Evolutionary conservation across 2,113 vertebrate genomes (phyloP), one percentile per base, ranked within the genome.

Genomic region (Chaetodon trifascialis): DNA sequence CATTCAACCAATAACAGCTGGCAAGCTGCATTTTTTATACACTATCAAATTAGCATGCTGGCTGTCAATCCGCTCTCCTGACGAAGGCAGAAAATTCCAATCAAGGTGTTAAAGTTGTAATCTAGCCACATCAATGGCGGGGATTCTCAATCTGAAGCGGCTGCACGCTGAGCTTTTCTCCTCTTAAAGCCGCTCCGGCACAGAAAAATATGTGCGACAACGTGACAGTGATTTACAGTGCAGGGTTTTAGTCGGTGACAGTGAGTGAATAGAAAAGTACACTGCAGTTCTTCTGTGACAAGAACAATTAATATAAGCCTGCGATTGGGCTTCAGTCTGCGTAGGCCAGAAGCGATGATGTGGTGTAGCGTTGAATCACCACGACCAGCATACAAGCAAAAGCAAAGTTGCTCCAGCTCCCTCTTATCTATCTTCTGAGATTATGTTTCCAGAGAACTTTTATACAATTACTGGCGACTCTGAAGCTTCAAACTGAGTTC

Each of bases 181-280:
- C 55, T 42, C 56, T 70, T 55, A 44, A 64, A 69, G 62, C 51
- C 54, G 58, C 72, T 40, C 19, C 17, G 0, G 49, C 52, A 40
- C 52, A 58, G 68, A 73, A 76, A 69, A 86, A 82, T 75, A 30
- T 73, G 84, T 76, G 64, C 21, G 71, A 69, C 87, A 87, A 71
- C 54, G 80, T 85, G 88, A 85, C 87, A 91, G 83, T 90, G 89
- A 93, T 93, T 86, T 90, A 92, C 87, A 81, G 68, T 55, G 38
- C 23, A 6, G 54, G 56, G 68, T 58, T 86, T 80, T 30, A 62
- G 25, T 36, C n/a, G 0, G 62, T 71, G 88, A 92, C 86, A 88
- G 71, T 68, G 83, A 91, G 73, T 72, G 82, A 89, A 88, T 47
- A 49, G 77, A 66, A 85, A 91, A 89, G 77, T 76, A 73, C n/a